phyloP scores from a whole-genome alignment of 2,888 invertebrate genomes.

The Bimastos eiseni region DNA sequence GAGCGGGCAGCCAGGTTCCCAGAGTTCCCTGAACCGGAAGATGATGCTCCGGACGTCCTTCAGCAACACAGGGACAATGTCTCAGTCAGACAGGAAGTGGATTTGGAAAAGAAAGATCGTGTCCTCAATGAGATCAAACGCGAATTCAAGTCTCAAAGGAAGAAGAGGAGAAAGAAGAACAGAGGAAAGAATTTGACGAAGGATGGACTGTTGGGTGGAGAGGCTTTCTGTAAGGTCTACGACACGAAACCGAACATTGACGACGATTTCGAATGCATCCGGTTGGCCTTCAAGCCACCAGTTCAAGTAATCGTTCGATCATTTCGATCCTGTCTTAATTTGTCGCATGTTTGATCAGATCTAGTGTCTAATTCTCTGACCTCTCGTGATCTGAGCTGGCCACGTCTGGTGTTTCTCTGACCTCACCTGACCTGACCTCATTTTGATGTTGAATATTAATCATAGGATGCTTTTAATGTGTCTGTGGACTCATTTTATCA shows the following conservation, averaged over 20 bases:
- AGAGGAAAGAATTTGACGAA: background rate
- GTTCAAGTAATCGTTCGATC: background rate
- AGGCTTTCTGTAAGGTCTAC: constrained; percentile 21
- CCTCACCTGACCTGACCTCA: no score
- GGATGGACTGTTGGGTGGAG: constrained; percentile 6
- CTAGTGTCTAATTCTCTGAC: no score
- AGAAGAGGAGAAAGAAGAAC: background rate
- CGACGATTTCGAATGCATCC: constrained; percentile 33
- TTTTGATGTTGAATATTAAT: no score
- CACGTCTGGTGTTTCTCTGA: no score
- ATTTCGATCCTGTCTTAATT: no score
- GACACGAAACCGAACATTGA: background rate
- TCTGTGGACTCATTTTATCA: no score
- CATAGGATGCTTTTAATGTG: no score
- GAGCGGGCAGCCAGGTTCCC: background rate
- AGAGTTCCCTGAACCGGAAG: constrained; percentile 2
- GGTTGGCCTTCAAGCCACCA: background rate
- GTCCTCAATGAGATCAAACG: background rate
- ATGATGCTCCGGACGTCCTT: background rate
- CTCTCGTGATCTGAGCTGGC: no score
- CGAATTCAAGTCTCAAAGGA: background rate
- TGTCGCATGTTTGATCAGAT: no score
- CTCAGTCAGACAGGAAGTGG: background rate
- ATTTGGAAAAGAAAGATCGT: background rate
- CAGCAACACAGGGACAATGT: background rate